These are phyloP conservation scores for Hoplias malabaricus DNA, from an alignment of 2,113 vertebrate genomes.

Conservation along the genomic window DNA sequence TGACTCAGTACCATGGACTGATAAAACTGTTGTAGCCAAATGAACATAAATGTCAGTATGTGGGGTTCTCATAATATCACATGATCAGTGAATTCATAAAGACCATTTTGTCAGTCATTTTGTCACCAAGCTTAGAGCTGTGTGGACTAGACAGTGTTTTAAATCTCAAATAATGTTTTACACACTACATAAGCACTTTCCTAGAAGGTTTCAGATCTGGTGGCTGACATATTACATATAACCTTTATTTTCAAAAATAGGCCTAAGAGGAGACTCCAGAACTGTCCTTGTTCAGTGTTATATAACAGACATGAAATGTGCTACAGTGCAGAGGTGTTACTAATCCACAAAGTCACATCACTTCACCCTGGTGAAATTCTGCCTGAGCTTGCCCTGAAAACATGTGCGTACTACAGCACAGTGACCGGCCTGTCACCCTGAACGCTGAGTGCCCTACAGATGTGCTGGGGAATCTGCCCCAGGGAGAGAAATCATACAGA, in stretches of 20 bases:
- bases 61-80: too few species aligned
- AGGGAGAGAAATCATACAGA: conserved; percentile 39
- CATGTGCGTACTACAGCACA: conserved; percentile 5
- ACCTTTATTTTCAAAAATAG: conserved; percentile 3
- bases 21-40: too few species aligned
- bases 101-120: too few species aligned
- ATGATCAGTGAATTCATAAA: too few species aligned
- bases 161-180: too few species aligned
- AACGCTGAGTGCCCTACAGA: conserved; percentile 57
- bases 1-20: too few species aligned
- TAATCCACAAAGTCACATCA: conserved; percentile 7
- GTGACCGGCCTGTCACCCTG: conserved; percentile 46
- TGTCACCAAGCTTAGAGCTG: too few species aligned
- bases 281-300: conserved; percentile 8
- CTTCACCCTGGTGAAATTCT: background rate
- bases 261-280: background rate
- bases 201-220: too few species aligned
- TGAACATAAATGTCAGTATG: too few species aligned
- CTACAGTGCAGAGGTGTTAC: background rate
- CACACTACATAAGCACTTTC: too few species aligned
- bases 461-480: conserved; percentile 48
- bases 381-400: conserved; percentile 13
- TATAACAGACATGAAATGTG: background rate
- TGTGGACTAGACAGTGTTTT: too few species aligned
- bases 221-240: too few species aligned